Evolutionary conservation across 1,140 invertebrate species (phyloP), one percentile per base, ranked within the genome.

Genomic region (Vollenhovia emeryi): DNA sequence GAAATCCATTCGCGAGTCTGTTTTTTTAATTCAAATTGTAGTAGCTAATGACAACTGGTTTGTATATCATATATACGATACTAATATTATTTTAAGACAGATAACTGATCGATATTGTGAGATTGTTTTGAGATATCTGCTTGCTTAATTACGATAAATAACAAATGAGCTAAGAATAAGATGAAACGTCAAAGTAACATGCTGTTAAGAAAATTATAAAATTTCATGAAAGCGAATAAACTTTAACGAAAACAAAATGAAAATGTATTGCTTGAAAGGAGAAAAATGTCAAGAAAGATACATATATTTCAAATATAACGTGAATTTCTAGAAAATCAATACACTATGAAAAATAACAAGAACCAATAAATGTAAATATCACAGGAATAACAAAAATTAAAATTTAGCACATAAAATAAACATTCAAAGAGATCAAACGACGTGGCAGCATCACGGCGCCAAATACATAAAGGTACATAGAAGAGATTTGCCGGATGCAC

Each of bases 1-100:
- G 43, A 43, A 11, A 43, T 87, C 76, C 57, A 86, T 86, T 88
- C 86, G 86, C 86, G 83, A 86, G 71, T 57, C 33, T 13, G 43
- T 21, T 55, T 62, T 40, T 60, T 11, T 52, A 36, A 76, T 21
- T 76, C 36, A 21, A 45, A 60, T 45, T 60, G 30, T 74, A 36
- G 21, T 7, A 55, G 11, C 45, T 18, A 11, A 60, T 75, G 52
- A 8, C 18, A 59, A 43, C 7, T 18, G 18, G 18, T 60, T 30
- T 55, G 11, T 45, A 45, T 15, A 50, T 15, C 5, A 27, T 59
- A 13, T 36, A 52, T 36, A 52, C 24, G 43, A 43, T 36, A 62
- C 18, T 8, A 59, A 59, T 30, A 27, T 45, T 18, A 30, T 50
- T 64, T 78, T 8, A 64, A 78, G 24, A 64, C 7, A 3, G 6